Evolutionary conservation across 2,888 invertebrate genomes (phyloP), one percentile per base, ranked within the genome.

Genomic region (Euphydryas editha): DNA sequence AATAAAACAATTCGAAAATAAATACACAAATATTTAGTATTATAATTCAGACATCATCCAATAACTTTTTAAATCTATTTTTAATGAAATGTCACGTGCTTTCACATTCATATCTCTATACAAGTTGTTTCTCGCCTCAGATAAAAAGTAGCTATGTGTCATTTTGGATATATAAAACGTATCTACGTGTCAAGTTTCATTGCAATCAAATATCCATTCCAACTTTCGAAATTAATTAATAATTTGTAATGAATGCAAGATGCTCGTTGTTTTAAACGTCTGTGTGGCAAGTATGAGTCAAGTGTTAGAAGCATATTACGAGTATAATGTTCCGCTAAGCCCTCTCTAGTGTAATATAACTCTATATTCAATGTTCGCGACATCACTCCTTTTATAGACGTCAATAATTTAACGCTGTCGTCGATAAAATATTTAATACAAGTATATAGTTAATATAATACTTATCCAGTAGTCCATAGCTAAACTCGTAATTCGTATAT

Each of bases 231-330:
- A n/a, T n/a, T n/a, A n/a, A n/a, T n/a, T n/a, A 20, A 20, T 47
- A 0, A 7, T 47, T 18, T 18, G 10, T 44, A 17, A 8, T 44
- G 44, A 1, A 30, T 58, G 30, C 44, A 44, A 46, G 11, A 17
- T 20, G 39, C 20, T 62, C 30, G 13, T 37, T 8, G 44, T 47
- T 56, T 46, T 65, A 44, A 18, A 11, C 10, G 21, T 5, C 71
- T 10, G 63, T 71, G 57, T 65, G 61, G 72, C 54, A 58, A 46
- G 60, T 55, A 51, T 73, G 72, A 72, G 59, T 71, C 71, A 73
- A 69, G 42, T 60, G 51, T 59, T 69, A 71, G 59, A 59, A 62
- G 72, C 70, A 70, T 65, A 71, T n/a, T n/a, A n/a, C n/a, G n/a
- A n/a, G n/a, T n/a, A n/a, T n/a, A n/a, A n/a, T 70, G 71, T 68